Evolutionary conservation across 2,888 invertebrate species (phyloP).

Genomic region (Trachelus iudaicus): DNA sequence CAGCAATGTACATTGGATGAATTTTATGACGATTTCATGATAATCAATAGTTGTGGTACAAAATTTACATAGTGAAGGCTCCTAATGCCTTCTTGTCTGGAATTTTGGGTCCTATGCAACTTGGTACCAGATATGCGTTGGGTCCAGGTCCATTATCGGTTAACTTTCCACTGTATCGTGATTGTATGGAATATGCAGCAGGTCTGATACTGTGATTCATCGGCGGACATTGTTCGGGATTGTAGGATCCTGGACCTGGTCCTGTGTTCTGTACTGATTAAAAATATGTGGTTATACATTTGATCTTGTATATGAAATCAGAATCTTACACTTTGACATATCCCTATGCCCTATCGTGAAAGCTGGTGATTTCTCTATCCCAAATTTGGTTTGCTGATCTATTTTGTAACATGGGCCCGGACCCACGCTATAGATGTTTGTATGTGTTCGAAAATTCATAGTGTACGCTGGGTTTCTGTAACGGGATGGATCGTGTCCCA

Average conservation of each 20-base stretch:
- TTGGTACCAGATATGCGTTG: constrained; percentile 70
- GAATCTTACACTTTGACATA: constrained; percentile 29
- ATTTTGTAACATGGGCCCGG: constrained; percentile 68
- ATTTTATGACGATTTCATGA: too few relatives aligned
- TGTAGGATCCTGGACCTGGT: constrained; percentile 76
- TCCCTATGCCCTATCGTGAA: constrained; percentile 68
- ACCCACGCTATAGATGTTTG: constrained; percentile 40
- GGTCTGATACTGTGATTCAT: constrained; percentile 68
- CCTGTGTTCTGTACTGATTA: constrained; percentile 43
- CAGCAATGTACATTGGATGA: too few relatives aligned
- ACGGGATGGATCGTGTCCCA: constrained; percentile 72
- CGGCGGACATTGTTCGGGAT: constrained; percentile 70
- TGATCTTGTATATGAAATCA: constrained; percentile 17
- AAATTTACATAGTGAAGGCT: constrained; percentile 68
- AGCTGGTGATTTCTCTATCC: constrained; percentile 68
- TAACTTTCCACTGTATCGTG: constrained; percentile 58
- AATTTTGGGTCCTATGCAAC: constrained; percentile 68
- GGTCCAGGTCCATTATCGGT: constrained; percentile 69
- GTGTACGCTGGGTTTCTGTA: constrained; percentile 74
- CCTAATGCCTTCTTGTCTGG: constrained; percentile 67
- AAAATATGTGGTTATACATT: background rate
- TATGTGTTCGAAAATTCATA: constrained; percentile 66
- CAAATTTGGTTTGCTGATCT: constrained; percentile 66
- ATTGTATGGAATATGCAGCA: constrained; percentile 71
- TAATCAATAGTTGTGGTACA: too few relatives aligned